A percentile compares a stretch with the other conserved stretches of the same genome.
Conservation (phyloP, 2,113 vertebrate species). For the Lagopus leucura region DNA sequence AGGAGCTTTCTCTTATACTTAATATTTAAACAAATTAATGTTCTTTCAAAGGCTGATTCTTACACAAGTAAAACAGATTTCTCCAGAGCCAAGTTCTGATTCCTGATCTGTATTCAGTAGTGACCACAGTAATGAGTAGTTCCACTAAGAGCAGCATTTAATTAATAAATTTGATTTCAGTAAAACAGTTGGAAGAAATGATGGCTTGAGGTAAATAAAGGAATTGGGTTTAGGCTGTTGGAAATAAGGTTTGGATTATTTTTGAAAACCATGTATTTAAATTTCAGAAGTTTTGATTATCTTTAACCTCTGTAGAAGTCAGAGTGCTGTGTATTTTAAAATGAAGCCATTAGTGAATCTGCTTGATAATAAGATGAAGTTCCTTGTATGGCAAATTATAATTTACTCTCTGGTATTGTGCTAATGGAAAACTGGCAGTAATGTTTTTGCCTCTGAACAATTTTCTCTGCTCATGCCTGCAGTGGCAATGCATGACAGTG, state of each 20-base stretch:
- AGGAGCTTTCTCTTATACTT: background rate
- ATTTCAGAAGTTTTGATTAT: background rate
- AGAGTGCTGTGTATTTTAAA: background rate
- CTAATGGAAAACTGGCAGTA: conserved; percentile 22
- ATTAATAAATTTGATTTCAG: background rate
- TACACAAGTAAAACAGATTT: background rate
- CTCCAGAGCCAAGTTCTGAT: background rate
- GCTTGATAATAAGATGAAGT: background rate
- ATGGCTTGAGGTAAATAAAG: background rate
- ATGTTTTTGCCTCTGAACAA: background rate
- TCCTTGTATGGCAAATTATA: conserved; percentile 5
- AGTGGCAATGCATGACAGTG: background rate
- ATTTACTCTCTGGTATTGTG: background rate
- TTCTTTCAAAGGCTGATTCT: background rate
- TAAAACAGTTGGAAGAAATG: background rate
- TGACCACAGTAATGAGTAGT: background rate
- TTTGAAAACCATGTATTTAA: background rate
- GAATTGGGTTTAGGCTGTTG: background rate
- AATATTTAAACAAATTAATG: background rate
- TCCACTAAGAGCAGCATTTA: background rate
- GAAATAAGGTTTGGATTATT: background rate
- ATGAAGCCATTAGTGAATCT: background rate
- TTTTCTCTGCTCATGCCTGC: conserved; percentile 2
- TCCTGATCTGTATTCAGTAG: background rate
- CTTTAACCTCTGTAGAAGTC: background rate